phyloP scores from a whole-genome alignment of 2,797 vertebrate genomes.

The Scyliorhinus canicula region DNA sequence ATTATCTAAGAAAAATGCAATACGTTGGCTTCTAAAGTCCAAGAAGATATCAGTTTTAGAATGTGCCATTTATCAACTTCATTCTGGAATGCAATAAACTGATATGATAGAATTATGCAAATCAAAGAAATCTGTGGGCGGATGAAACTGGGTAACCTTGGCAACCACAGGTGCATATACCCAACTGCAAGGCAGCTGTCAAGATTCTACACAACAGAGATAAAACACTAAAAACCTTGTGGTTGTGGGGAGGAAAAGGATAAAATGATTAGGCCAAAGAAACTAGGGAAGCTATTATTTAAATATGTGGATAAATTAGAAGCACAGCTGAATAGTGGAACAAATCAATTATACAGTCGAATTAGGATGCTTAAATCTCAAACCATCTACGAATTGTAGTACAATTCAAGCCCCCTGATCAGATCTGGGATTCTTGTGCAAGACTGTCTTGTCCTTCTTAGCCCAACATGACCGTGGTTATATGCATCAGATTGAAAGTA shows the following conservation, averaged over 20 bases:
- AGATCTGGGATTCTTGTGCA: not conserved
- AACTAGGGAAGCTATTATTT: slow-evolving; percentile 34
- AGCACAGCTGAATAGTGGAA: slow-evolving; percentile 2
- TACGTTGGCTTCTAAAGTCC: slow-evolving; percentile 90
- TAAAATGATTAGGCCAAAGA: slow-evolving; percentile 37
- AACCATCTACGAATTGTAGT: not conserved
- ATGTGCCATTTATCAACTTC: slow-evolving; percentile 88
- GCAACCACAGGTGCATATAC: slow-evolving; percentile 83
- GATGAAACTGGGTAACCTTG: slow-evolving; percentile 96
- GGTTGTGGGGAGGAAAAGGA: slow-evolving; percentile 21
- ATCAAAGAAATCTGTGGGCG: slow-evolving; percentile 84
- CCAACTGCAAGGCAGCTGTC: slow-evolving; percentile 63
- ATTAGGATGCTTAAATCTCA: slow-evolving; percentile 17
- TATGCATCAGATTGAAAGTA: not conserved
- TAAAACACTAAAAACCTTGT: slow-evolving; percentile 40
- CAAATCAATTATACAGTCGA: slow-evolving; percentile 7
- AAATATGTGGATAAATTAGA: slow-evolving; percentile 21
- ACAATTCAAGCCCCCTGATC: not conserved
- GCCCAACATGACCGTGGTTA: not conserved
- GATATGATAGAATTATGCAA: slow-evolving; percentile 97
- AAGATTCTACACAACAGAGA: slow-evolving; percentile 51
- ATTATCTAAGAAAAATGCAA: slow-evolving; percentile 69
- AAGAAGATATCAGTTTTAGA: slow-evolving; percentile 88
- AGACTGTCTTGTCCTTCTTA: not conserved
- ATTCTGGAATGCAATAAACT: slow-evolving; percentile 76